These are phyloP conservation scores for Bombus huntii DNA, from an alignment of 1,140 invertebrate species.

Conservation along the genomic window DNA sequence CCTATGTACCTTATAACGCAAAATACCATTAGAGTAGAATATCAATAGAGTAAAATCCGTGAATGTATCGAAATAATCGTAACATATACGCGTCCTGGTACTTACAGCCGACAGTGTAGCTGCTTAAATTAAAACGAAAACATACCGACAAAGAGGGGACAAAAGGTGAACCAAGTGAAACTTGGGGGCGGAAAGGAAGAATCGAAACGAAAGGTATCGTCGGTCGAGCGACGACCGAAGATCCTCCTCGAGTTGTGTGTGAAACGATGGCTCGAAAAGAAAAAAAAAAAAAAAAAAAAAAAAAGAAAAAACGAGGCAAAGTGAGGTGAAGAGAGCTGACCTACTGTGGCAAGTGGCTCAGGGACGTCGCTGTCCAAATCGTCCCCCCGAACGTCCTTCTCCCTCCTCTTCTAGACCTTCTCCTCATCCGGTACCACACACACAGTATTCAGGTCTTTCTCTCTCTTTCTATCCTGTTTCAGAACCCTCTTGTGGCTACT, in stretches of 20 bases:
- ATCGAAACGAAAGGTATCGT: constrained; percentile 10
- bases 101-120: background rate
- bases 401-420: constrained; percentile 38
- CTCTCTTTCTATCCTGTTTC: background rate
- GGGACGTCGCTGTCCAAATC: constrained; percentile 81
- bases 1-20: too few species aligned
- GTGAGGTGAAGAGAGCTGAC: constrained; percentile 79
- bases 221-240: constrained; percentile 37
- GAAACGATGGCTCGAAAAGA: constrained; percentile 74
- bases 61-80: too few species aligned
- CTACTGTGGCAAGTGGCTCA: constrained; percentile 81
- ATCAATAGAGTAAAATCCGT: too few species aligned
- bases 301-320: constrained; percentile 71
- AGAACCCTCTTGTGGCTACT: background rate
- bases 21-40: too few species aligned
- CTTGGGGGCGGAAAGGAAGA: constrained; percentile 20
- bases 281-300: too few species aligned
- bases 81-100: background rate
- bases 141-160: background rate
- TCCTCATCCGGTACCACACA: constrained; percentile 60
- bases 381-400: constrained; percentile 55
- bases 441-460: constrained; percentile 56
- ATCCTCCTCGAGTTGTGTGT: constrained; percentile 35
- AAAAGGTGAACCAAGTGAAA: background rate
- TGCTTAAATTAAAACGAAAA: background rate